Conservation (phyloP, 2,113 vertebrate genomes). For the Laticauda laticaudata region DNA sequence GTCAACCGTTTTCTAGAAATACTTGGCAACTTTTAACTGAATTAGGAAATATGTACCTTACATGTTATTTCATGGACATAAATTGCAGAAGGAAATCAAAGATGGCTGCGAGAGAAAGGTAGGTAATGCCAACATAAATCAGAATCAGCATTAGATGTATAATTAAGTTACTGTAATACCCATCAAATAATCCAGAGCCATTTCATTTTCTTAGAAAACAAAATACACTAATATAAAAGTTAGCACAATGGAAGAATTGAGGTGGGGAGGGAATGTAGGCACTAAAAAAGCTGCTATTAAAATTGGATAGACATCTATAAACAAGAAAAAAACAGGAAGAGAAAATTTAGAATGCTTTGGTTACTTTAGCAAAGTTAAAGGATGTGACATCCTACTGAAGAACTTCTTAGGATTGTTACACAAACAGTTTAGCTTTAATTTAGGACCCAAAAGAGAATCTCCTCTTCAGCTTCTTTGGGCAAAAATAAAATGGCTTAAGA, state of each 20-base stretch:
- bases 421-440: neutral
- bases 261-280: neutral
- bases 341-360: neutral
- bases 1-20: neutral
- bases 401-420: neutral
- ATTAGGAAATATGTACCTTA: neutral
- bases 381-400: neutral
- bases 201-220: neutral
- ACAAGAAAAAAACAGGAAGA: neutral
- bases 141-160: neutral
- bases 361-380: neutral
- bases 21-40: neutral
- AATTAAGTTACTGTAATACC: neutral
- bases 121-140: neutral
- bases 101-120: neutral
- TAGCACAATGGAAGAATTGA: neutral
- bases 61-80: neutral
- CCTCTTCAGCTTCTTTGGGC: neutral
- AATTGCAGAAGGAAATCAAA: neutral
- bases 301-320: neutral
- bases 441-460: neutral
- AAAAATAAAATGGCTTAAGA: slow-evolving; percentile 11
- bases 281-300: too few relatives aligned
- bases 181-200: neutral
- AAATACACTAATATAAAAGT: neutral